These are phyloP conservation scores for Drosophila prostipennis DNA, from an alignment of 2,888 invertebrate genomes.

Conservation along the genomic window DNA sequence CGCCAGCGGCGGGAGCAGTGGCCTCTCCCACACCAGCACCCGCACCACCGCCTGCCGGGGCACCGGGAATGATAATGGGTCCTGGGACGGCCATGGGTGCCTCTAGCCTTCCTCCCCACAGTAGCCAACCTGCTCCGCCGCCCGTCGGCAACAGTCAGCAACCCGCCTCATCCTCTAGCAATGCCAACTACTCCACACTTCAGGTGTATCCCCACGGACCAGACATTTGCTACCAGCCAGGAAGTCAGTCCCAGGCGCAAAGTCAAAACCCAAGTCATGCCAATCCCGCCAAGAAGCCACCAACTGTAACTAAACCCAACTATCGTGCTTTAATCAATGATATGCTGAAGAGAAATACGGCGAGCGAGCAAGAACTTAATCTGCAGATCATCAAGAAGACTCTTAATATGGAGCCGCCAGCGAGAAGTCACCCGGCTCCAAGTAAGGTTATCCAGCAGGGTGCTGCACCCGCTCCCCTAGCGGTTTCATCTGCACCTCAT, in stretches of 20 bases:
- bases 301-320: slow-evolving; percentile 75
- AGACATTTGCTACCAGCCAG: slow-evolving; percentile 65
- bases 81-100: slow-evolving; percentile 34
- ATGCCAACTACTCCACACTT: slow-evolving; percentile 58
- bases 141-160: slow-evolving; percentile 11
- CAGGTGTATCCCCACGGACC: slow-evolving; percentile 68
- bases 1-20: slow-evolving; percentile 74
- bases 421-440: slow-evolving; percentile 5
- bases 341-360: slow-evolving; percentile 78
- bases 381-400: slow-evolving; percentile 83
- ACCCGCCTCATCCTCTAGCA: slow-evolving; percentile 22
- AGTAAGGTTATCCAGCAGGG: slow-evolving; percentile 9
- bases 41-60: slow-evolving; percentile 11
- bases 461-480: slow-evolving; percentile 7
- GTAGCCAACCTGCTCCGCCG: slow-evolving; percentile 9
- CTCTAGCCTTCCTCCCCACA: slow-evolving; percentile 26
- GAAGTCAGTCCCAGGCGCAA: slow-evolving; percentile 12
- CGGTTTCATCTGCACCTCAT: slow-evolving; percentile 5
- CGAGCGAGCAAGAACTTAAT: slow-evolving; percentile 82
- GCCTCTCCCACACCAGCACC: slow-evolving; percentile 72
- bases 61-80: slow-evolving; percentile 16
- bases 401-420: slow-evolving; percentile 74
- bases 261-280: slow-evolving; percentile 21
- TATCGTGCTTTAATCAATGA: slow-evolving; percentile 83
- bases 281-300: slow-evolving; percentile 52